Evolutionary conservation across 2,888 invertebrate genomes (phyloP), one percentile per base, ranked within the genome.

Genomic region (Oxyteleia sp.): DNA sequence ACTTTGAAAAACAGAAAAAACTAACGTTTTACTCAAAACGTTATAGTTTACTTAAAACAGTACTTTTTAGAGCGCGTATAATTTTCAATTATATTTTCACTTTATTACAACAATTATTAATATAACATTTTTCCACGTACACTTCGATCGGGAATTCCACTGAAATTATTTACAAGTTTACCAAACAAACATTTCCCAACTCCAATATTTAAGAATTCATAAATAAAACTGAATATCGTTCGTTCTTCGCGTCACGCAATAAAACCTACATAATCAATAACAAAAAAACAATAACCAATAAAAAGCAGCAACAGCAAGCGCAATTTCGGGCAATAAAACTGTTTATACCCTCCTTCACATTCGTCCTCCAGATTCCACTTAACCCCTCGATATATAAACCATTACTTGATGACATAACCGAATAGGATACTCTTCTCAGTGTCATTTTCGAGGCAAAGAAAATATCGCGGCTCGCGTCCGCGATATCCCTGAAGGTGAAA

Each of bases 361-460:
- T 16, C 32, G 51, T 51, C 51, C 51, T 51, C 51, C 26, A 51
- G 13, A 5, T 26, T 26, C 32, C 53, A 53, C 32, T 16, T 53
- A 32, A 2, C 15, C 16, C 32, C 13, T 13, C 23, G 11, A 43
- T 26, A 15, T 20, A 41, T 11, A 20, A 38, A 57, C 57, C 23
- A 26, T 43, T 43, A 43, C 7, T 41, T 20, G 16, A 61, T 8
- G 38, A 38, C 45, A 57, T 4, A 68, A 43, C 11, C 41, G 23
- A 45, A 47, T 18, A 47, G 20, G 59, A 49, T 18, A 59, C 49
- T 49, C 59, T 49, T 38, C 57, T 57, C n/a, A 11, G 18, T 49
- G 51, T 16, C 38, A 59, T 59, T 49, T 32, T 47, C 18, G 29
- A 51, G 29, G 23, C 49, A 71, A 49, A 59, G 47, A 41, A 38